Percentiles rank a stretch among this genome's conserved stretches.
phyloP scores from a whole-genome alignment of 2,797 vertebrate species.

The Odontamblyopus lacepedii region DNA sequence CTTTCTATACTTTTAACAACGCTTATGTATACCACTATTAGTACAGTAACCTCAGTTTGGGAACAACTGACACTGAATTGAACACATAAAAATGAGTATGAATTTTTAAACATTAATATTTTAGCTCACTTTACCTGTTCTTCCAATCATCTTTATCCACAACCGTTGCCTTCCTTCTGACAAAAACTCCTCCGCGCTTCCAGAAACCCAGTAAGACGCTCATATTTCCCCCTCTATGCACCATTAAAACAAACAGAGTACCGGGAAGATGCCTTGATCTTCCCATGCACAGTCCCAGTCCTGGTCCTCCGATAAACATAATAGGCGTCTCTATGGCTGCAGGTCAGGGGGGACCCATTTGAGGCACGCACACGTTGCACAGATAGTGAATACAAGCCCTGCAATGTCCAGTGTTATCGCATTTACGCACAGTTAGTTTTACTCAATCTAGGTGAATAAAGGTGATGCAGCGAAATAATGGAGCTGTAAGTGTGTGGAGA shows the following conservation, averaged over 20 bases:
- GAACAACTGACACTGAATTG: background rate
- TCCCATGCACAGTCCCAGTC: background rate
- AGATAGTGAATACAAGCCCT: background rate
- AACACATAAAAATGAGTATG: background rate
- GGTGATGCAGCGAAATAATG: background rate
- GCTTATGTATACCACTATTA: too few relatives aligned
- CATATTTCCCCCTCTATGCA: background rate
- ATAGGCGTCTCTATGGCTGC: background rate
- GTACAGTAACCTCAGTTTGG: background rate
- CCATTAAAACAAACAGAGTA: background rate
- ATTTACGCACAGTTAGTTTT: too few relatives aligned
- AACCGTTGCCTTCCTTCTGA: background rate
- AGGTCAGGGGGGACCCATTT: constrained; percentile 2
- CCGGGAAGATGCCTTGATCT: background rate
- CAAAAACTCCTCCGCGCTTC: background rate
- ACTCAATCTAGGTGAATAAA: background rate
- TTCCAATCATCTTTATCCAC: background rate
- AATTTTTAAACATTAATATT: background rate
- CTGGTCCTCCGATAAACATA: background rate
- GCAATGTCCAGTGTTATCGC: too few relatives aligned
- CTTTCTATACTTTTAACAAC: too few relatives aligned
- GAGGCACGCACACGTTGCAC: background rate
- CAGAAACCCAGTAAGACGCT: constrained; percentile 3
- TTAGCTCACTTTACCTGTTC: background rate
- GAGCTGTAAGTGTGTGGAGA: background rate